Conservation (phyloP, 37 sponge, comb jelly and placozoan genomes). For the Crambe crambe region DNA sequence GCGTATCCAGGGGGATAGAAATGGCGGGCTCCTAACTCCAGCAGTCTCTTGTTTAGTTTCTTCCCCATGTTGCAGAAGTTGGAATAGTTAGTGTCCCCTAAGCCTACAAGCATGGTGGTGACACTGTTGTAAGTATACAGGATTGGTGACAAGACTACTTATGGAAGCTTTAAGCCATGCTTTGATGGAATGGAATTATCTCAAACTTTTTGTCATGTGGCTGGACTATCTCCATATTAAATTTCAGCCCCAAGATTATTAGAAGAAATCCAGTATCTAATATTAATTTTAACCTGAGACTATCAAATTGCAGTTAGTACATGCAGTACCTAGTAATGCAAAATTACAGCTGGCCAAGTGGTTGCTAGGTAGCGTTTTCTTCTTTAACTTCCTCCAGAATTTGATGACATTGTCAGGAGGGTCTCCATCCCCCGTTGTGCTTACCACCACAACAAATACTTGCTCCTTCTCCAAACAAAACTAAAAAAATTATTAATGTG, state of each 20-base stretch:
- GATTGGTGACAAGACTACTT: not conserved
- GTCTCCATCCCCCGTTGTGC: constrained; percentile 98
- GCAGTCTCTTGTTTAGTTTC: constrained; percentile 69
- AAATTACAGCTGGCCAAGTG: constrained; percentile 55
- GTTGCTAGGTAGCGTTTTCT: constrained; percentile 57
- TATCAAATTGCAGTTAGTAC: too few species aligned
- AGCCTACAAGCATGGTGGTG: constrained; percentile 42
- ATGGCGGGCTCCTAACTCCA: constrained; percentile 68
- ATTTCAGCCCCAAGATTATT: too few species aligned
- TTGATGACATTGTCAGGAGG: constrained; percentile 91
- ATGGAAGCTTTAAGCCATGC: too few species aligned
- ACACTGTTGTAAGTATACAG: not conserved
- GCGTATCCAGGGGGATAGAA: constrained; percentile 92
- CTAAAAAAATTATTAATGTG: constrained; percentile 22
- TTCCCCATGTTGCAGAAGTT: constrained; percentile 97
- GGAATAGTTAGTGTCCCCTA: constrained; percentile 96
- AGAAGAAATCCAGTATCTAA: too few species aligned
- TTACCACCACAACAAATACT: constrained; percentile 88
- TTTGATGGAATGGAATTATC: too few species aligned
- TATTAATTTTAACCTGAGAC: too few species aligned
- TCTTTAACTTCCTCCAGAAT: constrained; percentile 80
- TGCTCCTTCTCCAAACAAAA: constrained; percentile 66
- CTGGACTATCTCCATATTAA: too few species aligned
- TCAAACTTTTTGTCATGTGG: too few species aligned
- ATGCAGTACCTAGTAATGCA: constrained; percentile 86